Evolutionary conservation across 2,888 invertebrate genomes (phyloP), one percentile per base, ranked within the genome.

Genomic region (Odontocolon sp.): DNA sequence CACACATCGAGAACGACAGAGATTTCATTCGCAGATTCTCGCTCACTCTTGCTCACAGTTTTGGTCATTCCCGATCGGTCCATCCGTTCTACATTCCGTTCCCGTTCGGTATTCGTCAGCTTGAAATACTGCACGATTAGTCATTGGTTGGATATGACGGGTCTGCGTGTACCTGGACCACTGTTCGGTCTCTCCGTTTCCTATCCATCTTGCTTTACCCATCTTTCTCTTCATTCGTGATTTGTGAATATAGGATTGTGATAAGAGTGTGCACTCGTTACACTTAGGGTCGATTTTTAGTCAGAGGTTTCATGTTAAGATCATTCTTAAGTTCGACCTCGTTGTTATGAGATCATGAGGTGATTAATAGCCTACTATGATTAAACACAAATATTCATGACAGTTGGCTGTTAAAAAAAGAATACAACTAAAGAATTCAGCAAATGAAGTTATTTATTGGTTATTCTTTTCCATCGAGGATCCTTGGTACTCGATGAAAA

Each of bases 111-210:
- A 42, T 54, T 38, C 76, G 69, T 67, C 67, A 71, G 56, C 66
- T 68, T 63, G 71, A 71, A 71, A 71, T 45, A 76, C 56, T 61
- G 70, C 31, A 40, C 71, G 67, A 77, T 77, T 77, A 77, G 71
- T 77, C 76, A 77, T 71, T 63, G 61, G 45, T 56, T 33, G 71
- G 71, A 71, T 67, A 67, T 71, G 76, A 71, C 76, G 68, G 63
- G 67, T 57, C 47, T 56, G 64, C 57, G 70, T 45, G 64, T 26
- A 33, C 63, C 56, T 40, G 71, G 61, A 76, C 66, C 54, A 63
- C 56, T 71, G 36, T 38, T 52, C 57, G 16, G 14, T 42, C 18
- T 8, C 36, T 28, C 28, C 33, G n/a, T 16, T 31, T 8, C 40
- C 52, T 57, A 18, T 16, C 8, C 36, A 40, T 26, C 16, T n/a